Conservation (phyloP, 2,888 invertebrate species). For the Doris montereyensis region DNA sequence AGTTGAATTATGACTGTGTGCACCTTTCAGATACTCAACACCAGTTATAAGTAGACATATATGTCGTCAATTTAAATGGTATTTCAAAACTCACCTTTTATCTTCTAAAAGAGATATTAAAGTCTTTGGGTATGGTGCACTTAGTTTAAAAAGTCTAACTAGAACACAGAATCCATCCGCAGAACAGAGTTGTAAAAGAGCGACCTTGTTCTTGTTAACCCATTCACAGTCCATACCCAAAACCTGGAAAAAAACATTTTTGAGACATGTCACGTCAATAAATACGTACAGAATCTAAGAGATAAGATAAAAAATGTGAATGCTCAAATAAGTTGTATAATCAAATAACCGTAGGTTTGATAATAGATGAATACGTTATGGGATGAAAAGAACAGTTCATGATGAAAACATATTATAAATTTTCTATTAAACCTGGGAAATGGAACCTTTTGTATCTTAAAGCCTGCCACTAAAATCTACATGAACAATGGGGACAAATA, state of each 20-base stretch:
- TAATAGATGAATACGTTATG: too few relatives aligned
- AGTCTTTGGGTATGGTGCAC: conserved; percentile 77
- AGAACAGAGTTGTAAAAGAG: conserved; percentile 83
- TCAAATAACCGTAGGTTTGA: too few relatives aligned
- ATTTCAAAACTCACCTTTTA: too few relatives aligned
- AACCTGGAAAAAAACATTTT: conserved; percentile 69
- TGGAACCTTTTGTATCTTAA: too few relatives aligned
- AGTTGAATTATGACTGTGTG: too few relatives aligned
- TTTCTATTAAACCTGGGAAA: too few relatives aligned
- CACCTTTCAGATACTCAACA: too few relatives aligned
- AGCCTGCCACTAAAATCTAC: too few relatives aligned
- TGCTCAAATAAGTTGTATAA: too few relatives aligned
- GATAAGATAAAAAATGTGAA: not conserved
- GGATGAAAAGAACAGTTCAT: not conserved
- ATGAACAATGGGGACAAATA: too few relatives aligned
- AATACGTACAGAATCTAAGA: not conserved
- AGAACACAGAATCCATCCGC: conserved; percentile 81
- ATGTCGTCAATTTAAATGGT: too few relatives aligned
- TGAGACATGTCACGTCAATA: not conserved
- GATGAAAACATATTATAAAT: not conserved
- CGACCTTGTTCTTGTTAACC: conserved; percentile 80
- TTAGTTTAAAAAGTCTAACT: conserved; percentile 79
- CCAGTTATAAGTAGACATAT: too few relatives aligned
- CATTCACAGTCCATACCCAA: conserved; percentile 89
- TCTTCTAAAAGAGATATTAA: conserved; percentile 74